Evolutionary conservation across 2,113 vertebrate genomes (phyloP).

Genomic region (Lepidothrix coronata): DNA sequence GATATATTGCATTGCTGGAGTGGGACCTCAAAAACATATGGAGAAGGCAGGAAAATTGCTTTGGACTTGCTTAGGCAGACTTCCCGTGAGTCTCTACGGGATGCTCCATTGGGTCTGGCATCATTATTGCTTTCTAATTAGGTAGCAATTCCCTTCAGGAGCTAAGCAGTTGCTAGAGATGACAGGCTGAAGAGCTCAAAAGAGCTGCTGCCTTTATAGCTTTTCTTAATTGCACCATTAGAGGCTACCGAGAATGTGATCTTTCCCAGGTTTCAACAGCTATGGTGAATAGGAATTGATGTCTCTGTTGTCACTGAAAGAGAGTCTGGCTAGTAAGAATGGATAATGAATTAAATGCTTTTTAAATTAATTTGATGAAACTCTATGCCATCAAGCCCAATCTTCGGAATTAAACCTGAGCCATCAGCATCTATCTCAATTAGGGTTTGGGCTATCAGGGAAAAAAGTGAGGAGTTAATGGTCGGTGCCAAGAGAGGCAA

Average conservation of each 20-base stretch:
- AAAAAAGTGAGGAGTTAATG: background rate
- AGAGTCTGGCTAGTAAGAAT: background rate
- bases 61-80: background rate
- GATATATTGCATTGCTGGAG: background rate
- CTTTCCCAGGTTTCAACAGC: background rate
- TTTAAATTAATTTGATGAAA: background rate
- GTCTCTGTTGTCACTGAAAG: background rate
- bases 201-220: background rate
- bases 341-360: constrained; percentile 6
- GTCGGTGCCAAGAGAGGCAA: background rate
- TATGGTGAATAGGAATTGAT: background rate
- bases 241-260: background rate
- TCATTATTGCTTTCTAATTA: constrained; percentile 47
- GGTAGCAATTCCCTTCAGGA: background rate
- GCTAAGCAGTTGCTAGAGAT: background rate
- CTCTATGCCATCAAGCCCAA: background rate
- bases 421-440: background rate
- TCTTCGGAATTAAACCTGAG: background rate
- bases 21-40: background rate
- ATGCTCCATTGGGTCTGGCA: background rate
- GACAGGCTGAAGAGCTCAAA: background rate
- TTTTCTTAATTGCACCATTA: constrained; percentile 20
- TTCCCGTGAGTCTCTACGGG: background rate
- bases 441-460: background rate
- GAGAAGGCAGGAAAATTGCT: background rate